A percentile compares a stretch with the other conserved stretches of the same genome.
Evolutionary conservation across 2,797 vertebrate genomes (phyloP).

Genomic region (Hippopotamyrus pictus): DNA sequence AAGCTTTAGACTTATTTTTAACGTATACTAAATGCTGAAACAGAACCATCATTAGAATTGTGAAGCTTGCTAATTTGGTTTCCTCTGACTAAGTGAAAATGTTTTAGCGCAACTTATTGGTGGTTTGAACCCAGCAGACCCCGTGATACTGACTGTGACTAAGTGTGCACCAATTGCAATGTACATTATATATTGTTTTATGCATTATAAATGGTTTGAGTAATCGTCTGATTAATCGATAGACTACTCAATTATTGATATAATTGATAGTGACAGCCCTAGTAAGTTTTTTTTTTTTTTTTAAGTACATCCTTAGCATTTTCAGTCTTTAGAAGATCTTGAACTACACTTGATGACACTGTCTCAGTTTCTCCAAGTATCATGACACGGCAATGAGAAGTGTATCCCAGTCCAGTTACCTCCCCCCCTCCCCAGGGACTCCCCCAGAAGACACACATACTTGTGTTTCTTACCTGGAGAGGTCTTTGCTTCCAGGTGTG

Average conservation of each 20-base stretch:
- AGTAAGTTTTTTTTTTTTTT: not conserved
- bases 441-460: not conserved
- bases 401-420: not conserved
- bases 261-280: not conserved
- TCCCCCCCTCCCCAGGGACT: not conserved
- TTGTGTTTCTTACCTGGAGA: constrained; percentile 71
- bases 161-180: not conserved
- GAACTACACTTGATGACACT: not conserved
- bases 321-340: not conserved
- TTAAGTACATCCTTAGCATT: not conserved
- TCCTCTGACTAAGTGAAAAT: not conserved
- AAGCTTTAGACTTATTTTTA: not conserved
- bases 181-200: not conserved
- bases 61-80: not conserved
- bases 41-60: not conserved
- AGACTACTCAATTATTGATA: not conserved
- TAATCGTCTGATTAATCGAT: not conserved
- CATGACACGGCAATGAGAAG: not conserved
- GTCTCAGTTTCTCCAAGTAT: not conserved
- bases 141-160: not conserved
- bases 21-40: not conserved
- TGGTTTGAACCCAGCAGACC: not conserved
- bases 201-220: not conserved
- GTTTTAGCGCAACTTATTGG: not conserved
- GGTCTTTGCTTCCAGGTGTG: constrained; percentile 95